These are phyloP conservation scores for Acrocyrtus sp. DNA, from an alignment of 2,888 invertebrate species.

Conservation along the genomic window DNA sequence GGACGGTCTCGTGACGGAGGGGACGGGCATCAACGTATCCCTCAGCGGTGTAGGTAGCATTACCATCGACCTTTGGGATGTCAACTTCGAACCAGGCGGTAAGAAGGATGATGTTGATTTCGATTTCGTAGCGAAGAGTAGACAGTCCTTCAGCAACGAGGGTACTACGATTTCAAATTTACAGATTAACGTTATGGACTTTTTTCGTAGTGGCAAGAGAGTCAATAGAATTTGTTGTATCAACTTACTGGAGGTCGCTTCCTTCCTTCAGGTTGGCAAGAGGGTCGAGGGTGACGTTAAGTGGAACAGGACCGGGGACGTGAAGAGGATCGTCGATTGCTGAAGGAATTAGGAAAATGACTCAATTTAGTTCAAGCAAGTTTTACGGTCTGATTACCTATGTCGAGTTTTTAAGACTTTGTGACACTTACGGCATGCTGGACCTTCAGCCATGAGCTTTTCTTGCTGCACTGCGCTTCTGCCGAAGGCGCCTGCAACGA, in stretches of 20 bases:
- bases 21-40: slow-evolving; percentile 48
- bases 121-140: slow-evolving; percentile 21
- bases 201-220: not conserved
- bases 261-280: slow-evolving; percentile 26
- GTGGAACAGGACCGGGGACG: not conserved
- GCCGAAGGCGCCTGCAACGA: slow-evolving; percentile 42
- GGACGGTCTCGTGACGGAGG: slow-evolving; percentile 32
- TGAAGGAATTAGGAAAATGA: slow-evolving; percentile 7
- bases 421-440: slow-evolving; percentile 36
- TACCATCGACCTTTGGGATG: not conserved
- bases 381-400: too few species aligned
- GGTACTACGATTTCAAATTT: slow-evolving; percentile 5
- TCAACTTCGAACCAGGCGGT: slow-evolving; percentile 22
- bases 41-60: not conserved
- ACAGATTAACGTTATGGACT: not conserved
- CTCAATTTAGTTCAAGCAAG: too few species aligned
- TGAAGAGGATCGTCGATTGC: slow-evolving; percentile 43
- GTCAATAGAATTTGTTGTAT: too few species aligned
- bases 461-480: slow-evolving; percentile 31
- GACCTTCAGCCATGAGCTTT: slow-evolving; percentile 24
- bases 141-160: slow-evolving; percentile 28
- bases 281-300: slow-evolving; percentile 47
- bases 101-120: slow-evolving; percentile 17
- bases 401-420: too few species aligned
- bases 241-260: slow-evolving; percentile 26